Percentiles rank a stretch among this genome's conserved stretches.
These are phyloP conservation scores for Phymanthus crucifer DNA, from an alignment of 92 coral and sea anemone genomes.

Conservation along the genomic window DNA sequence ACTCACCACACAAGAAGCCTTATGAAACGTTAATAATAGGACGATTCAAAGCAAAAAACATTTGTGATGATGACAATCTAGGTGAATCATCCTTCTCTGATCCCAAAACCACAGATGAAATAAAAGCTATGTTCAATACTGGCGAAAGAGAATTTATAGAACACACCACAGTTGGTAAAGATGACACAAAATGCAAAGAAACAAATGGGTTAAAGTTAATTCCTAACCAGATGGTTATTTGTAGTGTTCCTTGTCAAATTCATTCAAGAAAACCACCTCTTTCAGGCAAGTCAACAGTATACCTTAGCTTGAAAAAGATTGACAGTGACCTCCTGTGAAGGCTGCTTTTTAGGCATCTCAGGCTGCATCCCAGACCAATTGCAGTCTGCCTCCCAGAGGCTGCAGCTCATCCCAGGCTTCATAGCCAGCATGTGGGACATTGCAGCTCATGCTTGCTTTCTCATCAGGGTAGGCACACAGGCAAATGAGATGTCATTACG, in stretches of 20 bases:
- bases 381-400: too few species aligned
- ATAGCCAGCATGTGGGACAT: too few species aligned
- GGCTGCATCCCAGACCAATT: too few species aligned
- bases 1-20: conserved; percentile 93
- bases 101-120: background rate
- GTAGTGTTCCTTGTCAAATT: conserved; percentile 87
- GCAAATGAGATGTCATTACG: too few species aligned
- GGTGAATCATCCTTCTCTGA: background rate
- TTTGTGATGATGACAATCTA: background rate
- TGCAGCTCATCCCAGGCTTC: too few species aligned
- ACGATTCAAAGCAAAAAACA: conserved; percentile 26
- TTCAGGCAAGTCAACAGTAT: conserved; percentile 64
- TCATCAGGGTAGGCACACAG: too few species aligned
- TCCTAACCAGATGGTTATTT: conserved; percentile 73
- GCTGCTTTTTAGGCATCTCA: too few species aligned
- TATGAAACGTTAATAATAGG: conserved; percentile 89
- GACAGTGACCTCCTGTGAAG: background rate
- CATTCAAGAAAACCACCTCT: conserved; percentile 96
- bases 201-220: conserved; percentile 23
- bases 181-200: background rate
- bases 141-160: background rate
- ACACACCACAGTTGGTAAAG: background rate
- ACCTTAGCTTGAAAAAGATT: background rate
- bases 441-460: too few species aligned
- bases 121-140: background rate